Evolutionary conservation across 2,888 invertebrate genomes (phyloP), one percentile per base, ranked within the genome.

Genomic region (Drosophila sordidula): DNA sequence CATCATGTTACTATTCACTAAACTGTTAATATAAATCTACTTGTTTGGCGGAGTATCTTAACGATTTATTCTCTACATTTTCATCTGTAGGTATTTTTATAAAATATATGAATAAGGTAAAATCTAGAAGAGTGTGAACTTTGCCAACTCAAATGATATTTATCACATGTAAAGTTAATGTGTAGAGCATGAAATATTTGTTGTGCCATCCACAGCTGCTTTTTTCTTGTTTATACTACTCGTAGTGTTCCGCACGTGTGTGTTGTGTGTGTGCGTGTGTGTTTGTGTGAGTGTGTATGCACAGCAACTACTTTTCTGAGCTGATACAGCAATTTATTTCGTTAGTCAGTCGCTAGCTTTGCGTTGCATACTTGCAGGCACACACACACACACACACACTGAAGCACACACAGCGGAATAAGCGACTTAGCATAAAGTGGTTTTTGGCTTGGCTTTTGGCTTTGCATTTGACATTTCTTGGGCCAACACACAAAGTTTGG

Each of bases 321-420:
- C 84, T 87, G 84, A 89, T 89, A 69, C 80, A 76, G 89, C 85
- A 82, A 84, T 80, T 84, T 85, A 76, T 87, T 89, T 80, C 77
- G 75, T 75, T 73, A 74, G 68, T 67, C 80, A 68, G 75, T 74
- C 63, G 64, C 75, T 67, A 11, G 75, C 78, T 67, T 72, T 67
- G 73, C 67, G 50, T 52, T 46, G 73, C 61, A 78, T 70, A 65
- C 69, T 74, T 69, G 51, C 68, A 73, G 29, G 26, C 36, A 50
- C 56, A 44, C 56, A 41, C 22, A 44, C 36, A 50, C 56, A 44
- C 56, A 41, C 22, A 44, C 32, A 45, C 4, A 51, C 8, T 39
- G 4, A 41, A 22, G 47, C 6, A 61, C 29, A 29, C 34, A 49
- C 56, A 72, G 74, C 74, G 78, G 49, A 73, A 73, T 75, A 78